Base-by-base conservation (phyloP, 2,888 invertebrate species). In the Pseudococcus viburni region DNA sequence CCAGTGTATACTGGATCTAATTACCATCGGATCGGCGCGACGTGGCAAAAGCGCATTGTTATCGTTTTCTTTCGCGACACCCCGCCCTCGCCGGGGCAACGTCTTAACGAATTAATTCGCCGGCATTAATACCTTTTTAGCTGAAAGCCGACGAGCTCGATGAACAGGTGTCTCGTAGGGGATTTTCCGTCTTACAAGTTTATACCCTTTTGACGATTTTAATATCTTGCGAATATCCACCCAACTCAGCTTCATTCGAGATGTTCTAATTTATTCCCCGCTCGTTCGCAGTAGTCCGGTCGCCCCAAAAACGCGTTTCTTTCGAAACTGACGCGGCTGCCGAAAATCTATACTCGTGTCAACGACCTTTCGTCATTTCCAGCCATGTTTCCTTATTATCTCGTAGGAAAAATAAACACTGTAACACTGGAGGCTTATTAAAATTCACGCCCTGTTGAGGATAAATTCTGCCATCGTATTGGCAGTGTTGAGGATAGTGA, bases 121-220 rank as follows among this genome's bases (percentile, higher is more conserved):
- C 17, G 33, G 73, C 73, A 73, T 73, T 73, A 73, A 73, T 73
- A 73, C 73, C 64, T 64, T 73, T 42, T 73, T 73, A 73, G 73
- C 68, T 73, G 73, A 73, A 83, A 83, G 46, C 80, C 46, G 80
- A 83, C 46, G 80, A 83, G 80, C 80, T 83, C 46, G 7, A 83
- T 46, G 80, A 83, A 83, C 80, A 83, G 80, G 80, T 83, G 80
- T 83, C 80, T 46, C 46, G 80, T 46, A 46, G 19, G 46, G 46
- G 80, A 83, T 83, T 83, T 83, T 46, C 42, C 46, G 11, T 83
- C 39, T 83, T 46, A 46, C 19, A 46, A 46, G 80, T 83, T 83
- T 46, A 46, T 83, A 83, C 80, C 80, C 80, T 83, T 83, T 83
- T 83, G 80, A 83, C 80, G 80, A 83, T 73, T 73, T 73, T 73